A percentile compares a stretch with the other conserved stretches of the same genome.
These are phyloP conservation scores for Coecobrya sp. DNA, from an alignment of 2,888 invertebrate genomes.

Conservation along the genomic window DNA sequence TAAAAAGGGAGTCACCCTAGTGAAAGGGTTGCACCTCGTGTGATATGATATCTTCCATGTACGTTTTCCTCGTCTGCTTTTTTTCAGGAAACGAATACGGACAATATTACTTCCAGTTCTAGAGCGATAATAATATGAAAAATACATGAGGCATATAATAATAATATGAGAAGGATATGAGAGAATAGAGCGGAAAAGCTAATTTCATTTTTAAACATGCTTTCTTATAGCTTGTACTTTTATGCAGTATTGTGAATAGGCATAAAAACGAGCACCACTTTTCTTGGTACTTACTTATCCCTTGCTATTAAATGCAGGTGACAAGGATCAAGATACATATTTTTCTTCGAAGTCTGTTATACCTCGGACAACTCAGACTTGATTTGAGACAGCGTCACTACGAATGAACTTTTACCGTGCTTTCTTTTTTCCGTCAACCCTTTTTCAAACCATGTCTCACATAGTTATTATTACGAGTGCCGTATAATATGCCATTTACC, in stretches of 20 bases:
- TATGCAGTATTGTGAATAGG: neutral
- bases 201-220: conserved; percentile 21
- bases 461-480: neutral
- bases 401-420: conserved; percentile 12
- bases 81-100: conserved; percentile 37
- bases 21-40: conserved; percentile 35
- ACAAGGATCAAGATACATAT: conserved; percentile 49
- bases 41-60: conserved; percentile 47
- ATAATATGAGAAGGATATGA: neutral
- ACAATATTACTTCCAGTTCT: conserved; percentile 34
- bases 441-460: neutral
- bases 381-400: neutral
- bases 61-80: neutral
- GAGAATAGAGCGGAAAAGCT: neutral
- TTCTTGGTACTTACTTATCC: conserved; percentile 34
- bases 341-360: neutral
- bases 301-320: conserved; percentile 12
- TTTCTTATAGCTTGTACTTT: neutral
- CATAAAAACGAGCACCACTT: neutral
- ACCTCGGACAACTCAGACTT: neutral
- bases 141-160: conserved; percentile 14
- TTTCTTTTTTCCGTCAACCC: neutral
- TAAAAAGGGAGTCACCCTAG: conserved; percentile 66
- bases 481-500: conserved; percentile 31
- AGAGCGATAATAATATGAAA: conserved; percentile 44